Base-by-base conservation (phyloP, 2,888 invertebrate species). In the Pteria penguin region DNA sequence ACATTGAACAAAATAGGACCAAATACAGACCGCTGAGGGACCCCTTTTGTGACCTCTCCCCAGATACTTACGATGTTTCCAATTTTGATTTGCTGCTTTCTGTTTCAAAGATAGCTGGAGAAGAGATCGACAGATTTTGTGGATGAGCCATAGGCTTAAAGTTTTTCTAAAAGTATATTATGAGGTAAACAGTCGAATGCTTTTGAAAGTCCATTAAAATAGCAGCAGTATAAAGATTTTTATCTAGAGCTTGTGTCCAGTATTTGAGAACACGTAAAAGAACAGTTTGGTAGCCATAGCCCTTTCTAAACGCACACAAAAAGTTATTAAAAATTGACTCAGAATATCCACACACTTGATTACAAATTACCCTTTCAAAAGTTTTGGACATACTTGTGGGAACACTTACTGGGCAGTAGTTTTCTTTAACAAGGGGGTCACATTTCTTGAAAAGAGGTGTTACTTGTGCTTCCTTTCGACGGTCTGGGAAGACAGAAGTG, bases 381-480 rank as follows among this genome's bases (percentile, higher is more conserved):
- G 32, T 22, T 62, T 62, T 62, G 1, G 33, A 62, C 2, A 62
- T 62, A 31, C 22, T 62, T 8, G 32, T 2, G 1, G 18, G 32
- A 1, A 62, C 18, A 1, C 62, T 62, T 5, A 62, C 31, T 18
- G 2, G 62, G 14, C 62, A 18, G 18, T 63, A 45, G 33, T 63
- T 63, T 29, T 58, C 27, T 26, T 71, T 71, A 24, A 8, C 45
- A 29, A 71, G 8, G 2, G 65, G 63, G n/a, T 75, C 69, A 32
- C 62, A 68, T 66, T 68, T 61, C 32, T 74, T 74, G 45, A 45
- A 60, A 5, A 74, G 31, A 54, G 73, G 68, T 3, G 67, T 26
- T 4, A 58, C 26, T 65, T 65, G 62, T n/a, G 61, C 70, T 31
- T 36, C 26, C 54, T 71, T 71, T 3, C n/a, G 8, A 4, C 29